Base-by-base conservation (phyloP, 2,888 invertebrate genomes). In the Aphodius granarius region DNA sequence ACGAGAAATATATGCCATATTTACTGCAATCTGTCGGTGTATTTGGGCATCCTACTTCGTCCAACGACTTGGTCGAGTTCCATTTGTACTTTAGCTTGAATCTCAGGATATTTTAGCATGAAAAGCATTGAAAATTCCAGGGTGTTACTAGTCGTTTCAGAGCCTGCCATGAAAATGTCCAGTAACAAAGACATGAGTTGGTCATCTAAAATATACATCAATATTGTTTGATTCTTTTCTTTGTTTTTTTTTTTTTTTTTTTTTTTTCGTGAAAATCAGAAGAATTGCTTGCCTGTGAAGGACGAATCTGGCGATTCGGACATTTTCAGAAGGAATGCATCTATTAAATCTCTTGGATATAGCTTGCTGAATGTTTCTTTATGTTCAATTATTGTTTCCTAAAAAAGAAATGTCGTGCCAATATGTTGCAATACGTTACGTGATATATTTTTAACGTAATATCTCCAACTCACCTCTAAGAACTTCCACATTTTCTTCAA, bases 111-210 rank as follows among this genome's bases (percentile, higher is more conserved):
- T 66, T 89, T 84, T 0, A 91, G 87, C 78, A 93, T 86, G 79
- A 91, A 89, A 1, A 92, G 86, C 0, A 93, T 85, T 74, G 90
- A 88, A 81, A 91, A 92, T 0, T 90, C 89, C 9, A 92, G 86
- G 0, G 92, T 91, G 81, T 92, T 92, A 78, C 90, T 91, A 0
- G 92, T 93, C 0, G 93, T 94, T 85, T 94, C 93, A 6, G 91
- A 89, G 0, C 93, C 93, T 5, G 92, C 93, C 86, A 93, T 90
- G 21, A 94, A 90, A 75, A 94, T 85, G 81, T 94, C 93, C 81
- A 92, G 83, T 81, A 92, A 92, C 0, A 92, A 64, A 0, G 86
- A 84, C 75, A 86, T 81, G 15, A 87, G 77, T 79, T 87, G 87
- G 72, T 87, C 84, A 76, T 85, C 86, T 84, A 78, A 17, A 74